phyloP scores from a whole-genome alignment of 1,140 invertebrate genomes.

The Drosophila tsacasi region DNA sequence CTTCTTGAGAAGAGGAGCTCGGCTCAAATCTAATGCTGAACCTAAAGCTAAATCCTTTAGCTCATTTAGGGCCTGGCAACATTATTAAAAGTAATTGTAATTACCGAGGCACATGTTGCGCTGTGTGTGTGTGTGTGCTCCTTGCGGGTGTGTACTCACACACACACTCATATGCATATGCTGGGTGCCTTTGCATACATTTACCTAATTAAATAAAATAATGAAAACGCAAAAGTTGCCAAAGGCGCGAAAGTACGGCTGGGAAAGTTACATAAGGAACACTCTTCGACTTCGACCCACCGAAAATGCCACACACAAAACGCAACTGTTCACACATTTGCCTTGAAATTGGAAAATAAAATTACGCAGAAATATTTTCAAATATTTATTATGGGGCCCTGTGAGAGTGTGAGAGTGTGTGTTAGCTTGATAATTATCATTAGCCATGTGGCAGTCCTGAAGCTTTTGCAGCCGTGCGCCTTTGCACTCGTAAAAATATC shows the following conservation, averaged over 20 bases:
- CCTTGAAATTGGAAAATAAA: slow-evolving; percentile 67
- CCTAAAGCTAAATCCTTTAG: slow-evolving; percentile 14
- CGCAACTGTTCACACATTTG: slow-evolving; percentile 59
- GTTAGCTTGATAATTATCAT: slow-evolving; percentile 73
- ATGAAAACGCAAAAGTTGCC: slow-evolving; percentile 79
- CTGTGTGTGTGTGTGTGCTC: slow-evolving; percentile 8
- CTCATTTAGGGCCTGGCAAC: slow-evolving; percentile 53
- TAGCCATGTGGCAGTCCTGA: slow-evolving; percentile 57
- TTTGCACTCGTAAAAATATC: slow-evolving; percentile 1
- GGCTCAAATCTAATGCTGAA: slow-evolving; percentile 12
- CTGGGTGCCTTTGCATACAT: slow-evolving; percentile 74
- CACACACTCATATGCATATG: slow-evolving; percentile 1
- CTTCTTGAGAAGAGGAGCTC: slow-evolving; percentile 12
- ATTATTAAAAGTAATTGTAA: slow-evolving; percentile 81
- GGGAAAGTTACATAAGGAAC: slow-evolving; percentile 42
- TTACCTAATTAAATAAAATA: slow-evolving; percentile 84
- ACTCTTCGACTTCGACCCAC: slow-evolving; percentile 5
- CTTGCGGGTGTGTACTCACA: slow-evolving; percentile 8
- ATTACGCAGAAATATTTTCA: slow-evolving; percentile 65
- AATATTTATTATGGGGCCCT: slow-evolving; percentile 59
- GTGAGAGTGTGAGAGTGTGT: slow-evolving; percentile 24
- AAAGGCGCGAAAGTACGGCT: slow-evolving; percentile 61
- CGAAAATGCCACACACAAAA: slow-evolving; percentile 18
- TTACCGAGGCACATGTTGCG: slow-evolving; percentile 78
- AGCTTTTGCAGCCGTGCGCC: slow-evolving; percentile 20